A percentile compares a stretch with the other conserved stretches of the same genome.
These are phyloP conservation scores for Wasmannia auropunctata DNA, from an alignment of 1,140 invertebrate genomes.

Conservation along the genomic window DNA sequence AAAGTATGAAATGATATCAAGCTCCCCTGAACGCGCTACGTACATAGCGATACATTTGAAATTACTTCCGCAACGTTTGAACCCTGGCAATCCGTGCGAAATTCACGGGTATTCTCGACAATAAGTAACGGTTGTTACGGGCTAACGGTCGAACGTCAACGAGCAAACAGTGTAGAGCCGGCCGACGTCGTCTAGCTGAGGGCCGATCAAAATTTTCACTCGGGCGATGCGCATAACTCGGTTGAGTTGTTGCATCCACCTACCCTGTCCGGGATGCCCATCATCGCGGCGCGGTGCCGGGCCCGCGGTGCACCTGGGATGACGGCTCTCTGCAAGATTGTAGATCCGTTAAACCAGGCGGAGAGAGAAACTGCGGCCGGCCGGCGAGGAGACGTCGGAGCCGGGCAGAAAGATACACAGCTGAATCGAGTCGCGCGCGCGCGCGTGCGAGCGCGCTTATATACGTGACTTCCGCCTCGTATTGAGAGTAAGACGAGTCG, in stretches of 20 bases:
- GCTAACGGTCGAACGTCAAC: slow-evolving; percentile 60
- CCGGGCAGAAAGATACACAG: slow-evolving; percentile 30
- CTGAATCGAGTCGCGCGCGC: slow-evolving; percentile 31
- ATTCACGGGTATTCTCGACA: slow-evolving; percentile 56
- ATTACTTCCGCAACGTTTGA: slow-evolving; percentile 53
- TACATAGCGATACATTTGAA: slow-evolving; percentile 49
- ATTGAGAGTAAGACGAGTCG: slow-evolving; percentile 59
- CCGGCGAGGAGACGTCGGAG: slow-evolving; percentile 29
- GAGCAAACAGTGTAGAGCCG: slow-evolving; percentile 57
- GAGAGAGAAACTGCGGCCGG: slow-evolving; percentile 21
- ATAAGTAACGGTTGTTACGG: slow-evolving; percentile 58
- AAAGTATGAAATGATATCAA: slow-evolving; percentile 10
- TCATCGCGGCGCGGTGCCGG: slow-evolving; percentile 58
- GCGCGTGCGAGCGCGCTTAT: not conserved
- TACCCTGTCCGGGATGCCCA: slow-evolving; percentile 54
- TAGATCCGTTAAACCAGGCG: slow-evolving; percentile 52
- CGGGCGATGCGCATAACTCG: slow-evolving; percentile 60
- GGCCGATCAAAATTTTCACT: slow-evolving; percentile 62
- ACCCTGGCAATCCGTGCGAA: slow-evolving; percentile 55
- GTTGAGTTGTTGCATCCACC: slow-evolving; percentile 63
- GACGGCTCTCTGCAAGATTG: slow-evolving; percentile 58
- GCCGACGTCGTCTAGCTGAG: slow-evolving; percentile 58
- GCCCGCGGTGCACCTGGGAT: slow-evolving; percentile 57
- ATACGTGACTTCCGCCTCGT: slow-evolving; percentile 52
- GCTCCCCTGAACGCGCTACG: slow-evolving; percentile 25